Base-by-base conservation (phyloP, 2,797 vertebrate genomes). In the Syndactyla subalaris region DNA sequence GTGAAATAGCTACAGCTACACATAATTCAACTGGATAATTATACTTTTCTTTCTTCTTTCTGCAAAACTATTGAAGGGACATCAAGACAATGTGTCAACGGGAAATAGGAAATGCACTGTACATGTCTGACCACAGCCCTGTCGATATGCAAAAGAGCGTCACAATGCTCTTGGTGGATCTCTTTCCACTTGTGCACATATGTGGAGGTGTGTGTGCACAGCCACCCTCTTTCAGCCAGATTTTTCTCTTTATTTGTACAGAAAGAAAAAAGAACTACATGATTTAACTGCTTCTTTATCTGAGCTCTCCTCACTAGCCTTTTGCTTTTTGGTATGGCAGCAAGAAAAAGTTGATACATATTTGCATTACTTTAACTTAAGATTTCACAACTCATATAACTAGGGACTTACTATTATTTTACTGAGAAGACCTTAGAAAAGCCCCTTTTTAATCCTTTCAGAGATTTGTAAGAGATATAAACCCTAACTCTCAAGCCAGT, bases 261-360 rank as follows among this genome's bases (percentile, higher is more conserved):
- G 58, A 79, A 82, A 73, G 24, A 30, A 73, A n/a, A 81, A 77
- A 77, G 10, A 90, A 83, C 34, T 32, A 38, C 1, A 10, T 52
- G 23, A 68, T 89, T 88, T 85, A 75, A 83, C 58, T 74, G 7
- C 70, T 93, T 84, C 30, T 74, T 95, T 96, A 88, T 79, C 94
- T 85, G 88, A 93, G 41, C 32, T 86, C 77, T 88, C 41, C 38
- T 81, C 24, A 24, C 19, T 57, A 75, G 36, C 17, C 51, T 75
- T 79, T 76, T 57, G 59, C 30, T 81, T 39, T 62, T 36, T 63
- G 38, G 22, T 68, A 39, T 10, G 18, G 20, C 66, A 96, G 82
- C 3, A 57, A 65, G 41, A 88, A 93, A 71, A 85, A 74, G n/a
- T 45, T 34, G 36, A 58, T 46, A 77, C 5, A 11, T 67, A 82